These are phyloP conservation scores for Salpingus planirostris DNA, from an alignment of 2,888 invertebrate genomes.

Conservation along the genomic window DNA sequence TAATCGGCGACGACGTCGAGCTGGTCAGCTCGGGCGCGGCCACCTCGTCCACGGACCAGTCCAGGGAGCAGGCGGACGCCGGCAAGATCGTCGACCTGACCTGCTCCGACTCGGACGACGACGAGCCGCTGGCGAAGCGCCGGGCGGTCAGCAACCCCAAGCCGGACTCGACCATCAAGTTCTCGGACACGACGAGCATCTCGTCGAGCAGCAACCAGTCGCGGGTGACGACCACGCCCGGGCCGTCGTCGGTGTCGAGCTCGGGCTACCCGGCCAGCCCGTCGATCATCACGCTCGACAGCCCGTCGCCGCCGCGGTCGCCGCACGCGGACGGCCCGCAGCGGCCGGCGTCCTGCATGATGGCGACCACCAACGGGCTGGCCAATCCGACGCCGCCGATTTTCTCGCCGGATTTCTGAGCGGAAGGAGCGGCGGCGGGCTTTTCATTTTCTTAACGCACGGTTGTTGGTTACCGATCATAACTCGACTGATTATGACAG, in stretches of 20 bases:
- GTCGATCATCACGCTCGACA: constrained; percentile 53
- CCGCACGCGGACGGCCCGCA: constrained; percentile 20
- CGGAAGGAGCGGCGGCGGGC: background rate
- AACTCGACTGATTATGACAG: no score
- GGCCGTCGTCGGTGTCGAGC: constrained; percentile 47
- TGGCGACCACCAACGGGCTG: constrained; percentile 18
- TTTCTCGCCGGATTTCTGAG: background rate
- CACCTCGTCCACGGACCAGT: constrained; percentile 26
- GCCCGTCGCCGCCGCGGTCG: constrained; percentile 51
- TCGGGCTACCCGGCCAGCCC: constrained; percentile 54
- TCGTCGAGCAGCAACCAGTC: constrained; percentile 42
- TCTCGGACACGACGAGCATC: constrained; percentile 38
- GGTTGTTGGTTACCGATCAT: no score
- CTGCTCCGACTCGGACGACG: constrained; percentile 61
- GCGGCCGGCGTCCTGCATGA: constrained; percentile 27
- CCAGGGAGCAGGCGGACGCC: constrained; percentile 20
- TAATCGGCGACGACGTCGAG: constrained; percentile 63
- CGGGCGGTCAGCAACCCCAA: constrained; percentile 43
- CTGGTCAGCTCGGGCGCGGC: constrained; percentile 25
- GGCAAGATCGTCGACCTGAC: constrained; percentile 59
- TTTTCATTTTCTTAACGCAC: background rate
- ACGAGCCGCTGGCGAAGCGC: constrained; percentile 56
- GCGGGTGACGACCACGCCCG: constrained; percentile 36
- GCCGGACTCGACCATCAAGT: constrained; percentile 39
- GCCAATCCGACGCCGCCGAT: constrained; percentile 16